A percentile compares a stretch with the other conserved stretches of the same genome.
Conservation (phyloP, 2,888 invertebrate genomes). For the Camponotus fellah region DNA sequence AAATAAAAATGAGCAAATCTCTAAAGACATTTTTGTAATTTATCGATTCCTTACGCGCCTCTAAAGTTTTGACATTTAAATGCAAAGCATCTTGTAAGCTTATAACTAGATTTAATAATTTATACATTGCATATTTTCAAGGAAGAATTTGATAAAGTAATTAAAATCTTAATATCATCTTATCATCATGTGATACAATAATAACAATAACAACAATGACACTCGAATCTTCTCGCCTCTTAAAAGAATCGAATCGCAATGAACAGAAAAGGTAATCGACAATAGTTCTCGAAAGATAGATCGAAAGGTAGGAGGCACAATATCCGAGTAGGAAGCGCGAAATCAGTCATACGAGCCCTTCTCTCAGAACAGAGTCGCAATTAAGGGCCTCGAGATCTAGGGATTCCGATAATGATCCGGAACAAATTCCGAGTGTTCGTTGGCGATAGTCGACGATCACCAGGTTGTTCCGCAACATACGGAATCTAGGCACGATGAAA, state of each 20-base stretch:
- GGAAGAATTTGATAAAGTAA: not conserved
- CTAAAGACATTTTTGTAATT: too few relatives aligned
- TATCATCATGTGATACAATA: not conserved
- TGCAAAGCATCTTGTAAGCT: not conserved
- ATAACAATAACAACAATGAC: not conserved
- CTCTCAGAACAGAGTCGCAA: slow-evolving; percentile 29
- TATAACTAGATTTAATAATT: not conserved
- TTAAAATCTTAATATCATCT: not conserved
- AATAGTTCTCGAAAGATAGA: not conserved
- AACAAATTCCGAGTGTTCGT: slow-evolving; percentile 46
- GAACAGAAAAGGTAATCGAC: not conserved
- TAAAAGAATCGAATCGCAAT: not conserved
- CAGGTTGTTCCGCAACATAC: not conserved
- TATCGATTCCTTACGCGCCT: too few relatives aligned
- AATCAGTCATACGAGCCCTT: slow-evolving; percentile 21
- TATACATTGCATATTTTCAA: not conserved
- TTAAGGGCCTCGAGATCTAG: slow-evolving; percentile 7
- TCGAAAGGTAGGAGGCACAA: slow-evolving; percentile 5
- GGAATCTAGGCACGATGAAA: slow-evolving; percentile 30
- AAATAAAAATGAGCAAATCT: too few relatives aligned
- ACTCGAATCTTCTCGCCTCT: not conserved
- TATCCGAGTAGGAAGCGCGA: slow-evolving; percentile 18
- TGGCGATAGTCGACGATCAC: slow-evolving; percentile 31
- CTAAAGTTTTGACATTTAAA: too few relatives aligned
- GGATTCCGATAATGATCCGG: slow-evolving; percentile 44